Base-by-base conservation (phyloP, 2,888 invertebrate genomes). In the Augiades crinisus region DNA sequence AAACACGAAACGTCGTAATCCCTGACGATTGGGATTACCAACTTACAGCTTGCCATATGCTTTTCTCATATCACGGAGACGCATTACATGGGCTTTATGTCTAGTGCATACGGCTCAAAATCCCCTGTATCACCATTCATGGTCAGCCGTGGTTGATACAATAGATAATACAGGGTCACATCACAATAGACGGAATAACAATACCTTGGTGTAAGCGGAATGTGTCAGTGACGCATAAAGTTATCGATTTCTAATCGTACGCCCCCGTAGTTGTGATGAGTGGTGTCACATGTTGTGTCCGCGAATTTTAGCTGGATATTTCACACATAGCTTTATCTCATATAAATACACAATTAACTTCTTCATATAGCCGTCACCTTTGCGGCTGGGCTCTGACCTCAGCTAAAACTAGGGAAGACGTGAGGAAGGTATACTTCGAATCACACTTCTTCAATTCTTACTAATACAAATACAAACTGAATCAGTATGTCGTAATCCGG, bases 211-310 rank as follows among this genome's bases (percentile, higher is more conserved):
- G 70, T 72, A 69, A 68, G 64, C 62, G 63, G 75, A 78, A 78
- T 77, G 75, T 84, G 82, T 83, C 79, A 81, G 75, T 84, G 82
- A 84, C 79, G 81, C 78, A 78, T 75, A 75, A 72, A 69, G 69
- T 78, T 83, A 87, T 86, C 77, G 85, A 85, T 86, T 83, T 84
- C 72, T 82, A 81, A 85, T 86, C 81, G 76, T 70, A 78, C 83
- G 74, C 81, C 84, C 77, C 75, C 81, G 68, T 67, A 59, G 52
- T 54, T 54, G 57, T 57, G 62, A 55, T 58, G 59, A 59, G 60
- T 63, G 65, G 63, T 62, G 64, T 67, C 68, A 64, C 61, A 67
- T 66, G 27, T 10, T 27, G 10, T n/a, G 27, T 27, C 27, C 27
- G 27, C 10, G 27, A 27, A 27, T 27, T 27, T 27, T 27, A 10